A percentile compares a stretch with the other conserved stretches of the same genome.
Evolutionary conservation across 35 echinoderm and acorn worm genomes (phyloP).

Genomic region (Ophiothrix spiculata): DNA sequence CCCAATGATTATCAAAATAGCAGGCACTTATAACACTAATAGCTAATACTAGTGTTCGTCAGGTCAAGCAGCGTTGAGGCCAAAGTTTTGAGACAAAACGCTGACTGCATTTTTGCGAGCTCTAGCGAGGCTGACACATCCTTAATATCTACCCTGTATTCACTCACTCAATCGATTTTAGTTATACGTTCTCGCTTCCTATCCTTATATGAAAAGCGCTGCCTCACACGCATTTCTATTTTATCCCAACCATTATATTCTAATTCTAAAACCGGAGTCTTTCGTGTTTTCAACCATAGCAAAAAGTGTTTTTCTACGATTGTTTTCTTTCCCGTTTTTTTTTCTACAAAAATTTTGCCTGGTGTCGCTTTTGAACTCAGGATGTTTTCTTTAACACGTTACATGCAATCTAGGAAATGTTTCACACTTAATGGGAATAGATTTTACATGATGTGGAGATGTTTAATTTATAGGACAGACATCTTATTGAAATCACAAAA

Average conservation of each 20-base stretch:
- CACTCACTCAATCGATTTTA: neutral
- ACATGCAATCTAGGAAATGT: too few relatives aligned
- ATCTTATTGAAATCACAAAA: too few relatives aligned
- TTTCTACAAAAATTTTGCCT: neutral
- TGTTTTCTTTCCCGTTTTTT: conserved; percentile 5
- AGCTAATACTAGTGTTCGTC: neutral
- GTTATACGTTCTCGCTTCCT: conserved; percentile 3
- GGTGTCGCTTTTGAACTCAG: too few relatives aligned
- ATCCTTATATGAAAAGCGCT: too few relatives aligned
- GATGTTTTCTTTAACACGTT: too few relatives aligned
- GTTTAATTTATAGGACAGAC: too few relatives aligned
- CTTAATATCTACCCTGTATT: conserved; percentile 7
- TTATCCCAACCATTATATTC: neutral
- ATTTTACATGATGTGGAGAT: too few relatives aligned
- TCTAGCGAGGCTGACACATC: too few relatives aligned
- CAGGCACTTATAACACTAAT: conserved; percentile 8
- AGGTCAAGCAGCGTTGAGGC: neutral
- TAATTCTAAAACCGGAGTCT: neutral
- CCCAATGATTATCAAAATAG: conserved; percentile 1
- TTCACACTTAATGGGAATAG: too few relatives aligned
- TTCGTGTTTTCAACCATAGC: neutral
- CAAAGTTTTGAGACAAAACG: conserved; percentile 8
- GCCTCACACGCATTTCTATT: neutral
- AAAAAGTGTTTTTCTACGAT: neutral
- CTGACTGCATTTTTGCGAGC: neutral